Base-by-base conservation (phyloP, 2,113 vertebrate genomes). In the Bos javanicus region DNA sequence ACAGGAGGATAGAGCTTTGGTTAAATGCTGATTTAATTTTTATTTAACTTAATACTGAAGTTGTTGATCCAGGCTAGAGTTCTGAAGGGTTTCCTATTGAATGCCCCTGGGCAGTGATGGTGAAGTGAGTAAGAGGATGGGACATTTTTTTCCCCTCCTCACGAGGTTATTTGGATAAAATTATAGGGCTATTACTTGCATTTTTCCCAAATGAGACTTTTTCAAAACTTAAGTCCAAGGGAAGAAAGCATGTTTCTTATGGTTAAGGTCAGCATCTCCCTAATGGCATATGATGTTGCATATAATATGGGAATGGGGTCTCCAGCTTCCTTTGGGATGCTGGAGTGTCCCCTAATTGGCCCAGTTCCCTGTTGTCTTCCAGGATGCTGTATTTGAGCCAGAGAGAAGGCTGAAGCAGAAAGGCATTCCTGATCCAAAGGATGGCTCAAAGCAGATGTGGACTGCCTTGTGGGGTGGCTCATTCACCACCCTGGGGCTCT, bases 1-100 rank as follows among this genome's bases (percentile, higher is more conserved):
- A 82, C 98, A 98, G 97, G 99, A 98, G 12, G 98, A 98, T 2
- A 94, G 93, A 95, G 89, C 97, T 97, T 39, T 97, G 26, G 50
- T 97, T 96, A 98, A 98, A 91, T 98, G 98, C 88, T 99, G 98
- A 99, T 76, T 96, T 90, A 16, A 39, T 83, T 91, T 57, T 86
- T 48, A 48, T 94, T 95, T 95, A 82, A 95, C 54, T 90, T 90
- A 48, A 33, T 60, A 56, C 95, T 96, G 98, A 97, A 89, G 90
- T 89, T 94, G 33, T 92, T 94, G 86, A 96, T 93, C 87, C 83
- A 90, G 95, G 93, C 82, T 97, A 91, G 90, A 85, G 78, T 94
- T 95, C 80, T 93, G 15, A 96, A 97, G 74, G 60, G 54, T 97
- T 97, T 96, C 95, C 71, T 1, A 2, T 84, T 78, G 76, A 39